Conservation (phyloP, 2,113 vertebrate species). For the Tupaia tana region DNA sequence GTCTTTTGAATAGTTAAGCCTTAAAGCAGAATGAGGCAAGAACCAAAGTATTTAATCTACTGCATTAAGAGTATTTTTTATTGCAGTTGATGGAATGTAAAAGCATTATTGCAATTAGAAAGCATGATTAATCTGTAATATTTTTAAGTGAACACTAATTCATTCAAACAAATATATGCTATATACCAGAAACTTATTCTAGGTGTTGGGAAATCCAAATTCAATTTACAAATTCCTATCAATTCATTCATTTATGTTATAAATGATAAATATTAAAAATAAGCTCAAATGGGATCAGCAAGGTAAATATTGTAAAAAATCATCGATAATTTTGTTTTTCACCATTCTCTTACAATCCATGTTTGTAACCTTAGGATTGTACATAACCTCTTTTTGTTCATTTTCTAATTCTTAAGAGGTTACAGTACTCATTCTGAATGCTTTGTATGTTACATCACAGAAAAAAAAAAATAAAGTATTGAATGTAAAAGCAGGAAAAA, state of each 20-base stretch:
- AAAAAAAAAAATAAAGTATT: neutral
- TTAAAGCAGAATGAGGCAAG: neutral
- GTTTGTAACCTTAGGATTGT: neutral
- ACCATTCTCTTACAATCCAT: neutral
- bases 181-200: neutral
- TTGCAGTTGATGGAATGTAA: neutral
- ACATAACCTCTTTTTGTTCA: neutral
- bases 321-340: neutral
- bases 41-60: neutral
- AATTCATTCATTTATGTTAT: neutral
- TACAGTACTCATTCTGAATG: neutral
- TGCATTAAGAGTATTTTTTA: neutral
- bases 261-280: neutral
- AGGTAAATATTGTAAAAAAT: neutral
- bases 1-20: neutral
- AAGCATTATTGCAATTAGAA: neutral
- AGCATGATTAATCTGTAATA: neutral
- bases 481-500: neutral
- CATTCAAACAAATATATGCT: neutral
- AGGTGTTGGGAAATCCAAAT: neutral
- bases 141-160: neutral
- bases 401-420: neutral
- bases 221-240: neutral
- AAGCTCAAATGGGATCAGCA: neutral
- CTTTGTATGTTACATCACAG: neutral